Evolutionary conservation across 2,888 invertebrate genomes (phyloP), one percentile per base, ranked within the genome.

Genomic region (Platynereis dumerilii): DNA sequence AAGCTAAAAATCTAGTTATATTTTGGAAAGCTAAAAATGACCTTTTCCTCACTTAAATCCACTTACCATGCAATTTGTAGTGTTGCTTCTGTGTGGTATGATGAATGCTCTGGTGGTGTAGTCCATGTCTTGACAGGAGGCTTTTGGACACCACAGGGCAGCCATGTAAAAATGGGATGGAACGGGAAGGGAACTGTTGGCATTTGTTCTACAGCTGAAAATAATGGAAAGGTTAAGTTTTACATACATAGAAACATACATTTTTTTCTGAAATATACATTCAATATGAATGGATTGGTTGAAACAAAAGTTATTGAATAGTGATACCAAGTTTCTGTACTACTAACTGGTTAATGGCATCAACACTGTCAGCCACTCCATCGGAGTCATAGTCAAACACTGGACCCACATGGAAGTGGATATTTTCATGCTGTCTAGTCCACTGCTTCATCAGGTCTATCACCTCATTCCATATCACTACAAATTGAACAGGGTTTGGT

Each of bases 351-450:
- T 20, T 20, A 20, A 48, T 48, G 22, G n/a, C 48, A 20, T 48
- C 22, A 5, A 20, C 48, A 42, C 22, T 7, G 53, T 80, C 79
- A 48, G 59, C 68, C 3, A 73, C 61, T 20, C 79, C 78, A 66
- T 79, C 77, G 58, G 62, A 53, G 26, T 79, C 74, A 53, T 76
- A 71, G 59, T 80, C 79, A 69, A 75, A 81, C 15, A 78, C 67
- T 0, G 80, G 76, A 1, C 81, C 81, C 1, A 72, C 20, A 2
- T 74, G 70, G 0, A 80, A 71, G 42, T 74, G 67, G 2, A 81
- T 54, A 2, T 61, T 52, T 0, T 68, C 62, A 58, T 74, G 73
- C 44, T 69, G 67, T 27, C 52, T 62, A 15, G 72, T 60, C 66
- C 76, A 78, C 45, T 79, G 78, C 28, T 67, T 69, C 1, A 78